These are phyloP conservation scores for Clostera curtula DNA, from an alignment of 2,888 invertebrate genomes.

Conservation along the genomic window DNA sequence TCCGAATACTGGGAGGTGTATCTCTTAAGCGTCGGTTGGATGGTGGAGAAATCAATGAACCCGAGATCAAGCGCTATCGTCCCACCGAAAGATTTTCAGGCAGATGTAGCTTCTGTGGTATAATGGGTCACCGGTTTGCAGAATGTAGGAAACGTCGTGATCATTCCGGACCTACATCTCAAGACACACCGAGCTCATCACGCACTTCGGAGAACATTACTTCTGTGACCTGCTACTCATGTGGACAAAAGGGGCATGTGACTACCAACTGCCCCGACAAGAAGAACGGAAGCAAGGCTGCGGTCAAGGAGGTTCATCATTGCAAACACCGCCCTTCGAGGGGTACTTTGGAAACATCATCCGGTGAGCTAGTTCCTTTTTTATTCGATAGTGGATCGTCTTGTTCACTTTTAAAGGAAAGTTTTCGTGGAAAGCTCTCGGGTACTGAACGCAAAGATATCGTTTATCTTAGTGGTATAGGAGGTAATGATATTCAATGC, in stretches of 20 bases:
- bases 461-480: constrained; percentile 18
- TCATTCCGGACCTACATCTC: neutral
- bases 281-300: neutral
- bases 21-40: no score
- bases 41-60: no score
- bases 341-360: constrained; percentile 9
- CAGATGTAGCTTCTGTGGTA: no score
- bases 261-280: neutral
- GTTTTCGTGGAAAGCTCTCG: constrained; percentile 5
- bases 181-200: neutral
- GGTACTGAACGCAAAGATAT: constrained; percentile 10
- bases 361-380: constrained; percentile 16
- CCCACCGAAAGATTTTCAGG: no score
- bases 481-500: constrained; percentile 1
- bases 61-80: no score
- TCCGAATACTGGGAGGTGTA: no score
- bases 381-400: constrained; percentile 20
- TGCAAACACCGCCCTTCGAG: neutral
- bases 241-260: constrained; percentile 1
- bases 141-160: neutral
- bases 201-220: neutral
- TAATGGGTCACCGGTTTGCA: no score
- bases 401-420: constrained; percentile 17
- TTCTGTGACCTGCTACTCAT: neutral
- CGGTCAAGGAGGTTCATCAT: neutral